Evolutionary conservation across 2,888 invertebrate genomes (phyloP), one percentile per base, ranked within the genome.

Genomic region (Drosophila nigritarsus): DNA sequence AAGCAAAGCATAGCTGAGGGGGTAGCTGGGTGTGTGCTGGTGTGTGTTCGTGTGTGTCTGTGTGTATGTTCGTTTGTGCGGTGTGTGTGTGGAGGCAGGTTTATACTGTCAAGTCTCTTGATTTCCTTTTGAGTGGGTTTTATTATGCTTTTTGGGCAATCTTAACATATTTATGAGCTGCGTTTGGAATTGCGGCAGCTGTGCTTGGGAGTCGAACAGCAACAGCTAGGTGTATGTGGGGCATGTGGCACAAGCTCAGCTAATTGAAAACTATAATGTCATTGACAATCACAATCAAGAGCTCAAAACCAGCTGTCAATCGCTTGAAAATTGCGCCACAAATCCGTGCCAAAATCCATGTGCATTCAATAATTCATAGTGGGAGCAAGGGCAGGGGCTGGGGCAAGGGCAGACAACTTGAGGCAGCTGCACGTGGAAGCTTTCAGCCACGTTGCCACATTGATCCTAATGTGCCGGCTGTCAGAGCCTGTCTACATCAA

Each of bases 241-340:
- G 54, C 36, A 29, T 50, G n/a, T 48, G 77, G 51, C 48, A 40
- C 62, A 60, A 65, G 71, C 51, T 73, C 86, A 74, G 68, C 84
- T 87, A 87, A 85, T 87, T 85, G 87, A 87, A 85, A 87, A 83
- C 87, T 85, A 78, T 81, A 81, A 78, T 83, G 87, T 87, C 85
- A 85, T 74, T 78, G 70, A 83, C 77, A 79, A 85, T 85, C 84
- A 80, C 61, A 83, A 84, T 38, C 65, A 53, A 66, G n/a, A 24
- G 32, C 32, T 45, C 45, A 45, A 49, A 49, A 24, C 72, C 63
- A 59, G 66, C 64, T 56, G 82, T 64, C 82, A 79, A 64, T 81
- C 76, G 45, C 7, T 45, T 45, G 45, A 45, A 45, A 81, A 36
- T 64, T 49, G 24, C 24, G 56, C 36, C 68, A 38, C 30, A 45